Evolutionary conservation across 2,888 invertebrate genomes (phyloP), one percentile per base, ranked within the genome.

Genomic region (Belgica antarctica): DNA sequence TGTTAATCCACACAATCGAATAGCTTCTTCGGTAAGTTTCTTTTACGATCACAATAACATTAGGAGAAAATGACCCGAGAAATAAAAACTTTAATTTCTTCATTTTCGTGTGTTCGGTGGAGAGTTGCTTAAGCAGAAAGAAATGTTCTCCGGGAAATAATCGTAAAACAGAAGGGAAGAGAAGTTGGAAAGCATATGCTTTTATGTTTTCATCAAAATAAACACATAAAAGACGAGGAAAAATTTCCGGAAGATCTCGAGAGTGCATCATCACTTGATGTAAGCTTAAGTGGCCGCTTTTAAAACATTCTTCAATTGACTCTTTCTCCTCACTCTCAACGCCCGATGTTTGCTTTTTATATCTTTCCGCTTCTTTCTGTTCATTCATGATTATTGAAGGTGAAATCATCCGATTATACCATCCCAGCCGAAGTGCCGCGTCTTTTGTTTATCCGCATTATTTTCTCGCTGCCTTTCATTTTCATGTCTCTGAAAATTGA

Each of bases 171-270:
- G n/a, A n/a, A n/a, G n/a, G n/a, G n/a, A n/a, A n/a, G n/a, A n/a
- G n/a, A n/a, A n/a, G 15, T 4, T 52, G 22, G 19, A 52, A 52
- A 52, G 52, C 22, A 22, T 52, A n/a, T 52, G 52, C 22, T 52
- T 52, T 52, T 52, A 52, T 52, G 52, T 22, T 52, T 31, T 22
- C 52, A 52, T 52, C 52, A 52, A 52, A 52, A 41, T 41, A 52
- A 52, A 52, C 52, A 52, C 22, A 52, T 52, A 7, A 52, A 52
- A 52, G 52, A 52, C 17, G 52, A 22, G 41, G n/a, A n/a, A n/a
- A 52, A 52, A 52, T 52, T 12, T 52, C 52, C 52, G 17, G 52
- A 52, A 52, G 19, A n/a, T 19, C 5, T 52, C 52, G 7, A 41
- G 46, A 46, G 52, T 52, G 52, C 52, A 52, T 52, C 52, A 52